phyloP scores from a whole-genome alignment of 1,140 invertebrate genomes.

The Drosophila ananassae region DNA sequence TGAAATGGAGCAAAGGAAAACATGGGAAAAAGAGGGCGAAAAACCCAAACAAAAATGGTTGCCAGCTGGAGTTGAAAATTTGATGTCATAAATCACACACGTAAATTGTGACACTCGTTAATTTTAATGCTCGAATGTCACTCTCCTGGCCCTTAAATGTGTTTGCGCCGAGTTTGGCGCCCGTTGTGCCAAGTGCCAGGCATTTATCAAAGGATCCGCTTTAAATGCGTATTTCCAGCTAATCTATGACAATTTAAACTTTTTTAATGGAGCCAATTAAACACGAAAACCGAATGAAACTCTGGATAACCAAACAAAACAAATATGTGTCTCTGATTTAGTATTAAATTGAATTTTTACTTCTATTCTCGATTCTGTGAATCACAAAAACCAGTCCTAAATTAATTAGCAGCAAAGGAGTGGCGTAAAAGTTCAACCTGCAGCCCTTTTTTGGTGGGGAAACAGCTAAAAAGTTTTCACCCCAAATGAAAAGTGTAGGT shows the following conservation, averaged over 20 bases:
- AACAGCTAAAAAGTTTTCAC: slow-evolving; percentile 25
- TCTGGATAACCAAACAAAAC: background rate
- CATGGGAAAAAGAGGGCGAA: background rate
- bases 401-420: slow-evolving; percentile 50
- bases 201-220: slow-evolving; percentile 39
- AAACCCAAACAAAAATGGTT: slow-evolving; percentile 32
- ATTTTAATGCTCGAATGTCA: slow-evolving; percentile 52
- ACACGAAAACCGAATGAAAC: background rate
- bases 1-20: slow-evolving; percentile 1
- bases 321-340: background rate
- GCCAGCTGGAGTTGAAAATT: slow-evolving; percentile 62
- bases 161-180: slow-evolving; percentile 15
- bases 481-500: slow-evolving; percentile 41
- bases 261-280: slow-evolving; percentile 38
- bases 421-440: slow-evolving; percentile 36
- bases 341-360: background rate
- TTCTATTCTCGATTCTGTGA: background rate
- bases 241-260: slow-evolving; percentile 44
- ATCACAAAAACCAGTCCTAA: slow-evolving; percentile 11
- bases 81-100: slow-evolving; percentile 61
- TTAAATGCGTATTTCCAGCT: slow-evolving; percentile 6
- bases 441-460: slow-evolving; percentile 3
- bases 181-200: slow-evolving; percentile 17
- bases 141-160: slow-evolving; percentile 18
- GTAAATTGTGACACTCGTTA: slow-evolving; percentile 62